Conservation (phyloP, 2,113 vertebrate genomes). For the human region GRCh38 chr22:24692501-24693000, state of each 20-base stretch:
- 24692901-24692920: neutral
- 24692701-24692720: neutral
- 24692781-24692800: neutral
- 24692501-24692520: conserved; percentile 5
- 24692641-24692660: conserved; percentile 15
- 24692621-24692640: conserved; percentile 39
- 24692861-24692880: neutral
- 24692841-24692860: neutral
- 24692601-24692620: conserved; percentile 11
- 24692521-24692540: conserved; percentile 30
- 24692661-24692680: conserved; percentile 4
- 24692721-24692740: conserved; percentile 25
- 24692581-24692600: conserved; percentile 37
- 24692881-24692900: conserved; percentile 13
- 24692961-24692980: neutral
- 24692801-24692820: conserved; percentile 30
- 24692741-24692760: conserved; percentile 24
- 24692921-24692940: conserved; percentile 20
- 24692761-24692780: conserved; percentile 23
- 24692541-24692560: conserved; percentile 8
- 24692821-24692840: neutral
- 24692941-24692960: neutral
- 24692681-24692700: conserved; percentile 31
- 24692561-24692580: conserved; percentile 15
- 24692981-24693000: conserved; percentile 20